Evolutionary conservation across 2,113 vertebrate species (phyloP), one percentile per base, ranked within the genome.

Genomic region (Puntigrus tetrazona): DNA sequence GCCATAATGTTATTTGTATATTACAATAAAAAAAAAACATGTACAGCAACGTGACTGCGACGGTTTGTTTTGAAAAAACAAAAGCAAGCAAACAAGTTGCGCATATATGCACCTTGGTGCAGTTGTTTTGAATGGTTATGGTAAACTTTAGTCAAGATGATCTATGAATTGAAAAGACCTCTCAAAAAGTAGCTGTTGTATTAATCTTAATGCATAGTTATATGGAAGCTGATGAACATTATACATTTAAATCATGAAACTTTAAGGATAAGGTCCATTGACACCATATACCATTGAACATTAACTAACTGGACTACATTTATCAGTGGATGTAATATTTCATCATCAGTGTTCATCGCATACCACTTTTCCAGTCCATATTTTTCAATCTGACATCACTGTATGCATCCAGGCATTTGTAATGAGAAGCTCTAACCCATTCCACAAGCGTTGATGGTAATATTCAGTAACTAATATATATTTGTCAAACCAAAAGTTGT

Each of bases 21-120:
- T 75, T 87, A 85, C 76, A 86, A 84, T 87, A 81, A 88, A 80
- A 47, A 83, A 36, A 55, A 55, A 55, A 2, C 52, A 55, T 86
- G 72, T 84, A 79, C 73, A 73, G 75, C 38, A 67, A 74, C 61
- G 67, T n/a, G 4, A 20, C 31, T 43, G 52, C 20, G 7, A 55
- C 22, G 31, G n/a, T 31, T 10, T 77, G 29, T 55, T 55, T 77
- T 50, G n/a, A 14, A 47, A 11, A 31, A 50, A 50, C 45, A 47
- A 50, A 18, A 14, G 27, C 4, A 31, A 50, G 20, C 45, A 47
- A 50, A 18, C 47, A 50, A 50, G 47, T 50, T 29, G 59, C 11
- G 1, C 3, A 14, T 59, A 25, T 7, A 27, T 29, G 52, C 22
- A 52, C 20, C 43, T 45, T 14, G 10, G 14, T 45, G 43, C 43